phyloP scores from a whole-genome alignment of 1,140 invertebrate species.

The Caerostris extrusa region DNA sequence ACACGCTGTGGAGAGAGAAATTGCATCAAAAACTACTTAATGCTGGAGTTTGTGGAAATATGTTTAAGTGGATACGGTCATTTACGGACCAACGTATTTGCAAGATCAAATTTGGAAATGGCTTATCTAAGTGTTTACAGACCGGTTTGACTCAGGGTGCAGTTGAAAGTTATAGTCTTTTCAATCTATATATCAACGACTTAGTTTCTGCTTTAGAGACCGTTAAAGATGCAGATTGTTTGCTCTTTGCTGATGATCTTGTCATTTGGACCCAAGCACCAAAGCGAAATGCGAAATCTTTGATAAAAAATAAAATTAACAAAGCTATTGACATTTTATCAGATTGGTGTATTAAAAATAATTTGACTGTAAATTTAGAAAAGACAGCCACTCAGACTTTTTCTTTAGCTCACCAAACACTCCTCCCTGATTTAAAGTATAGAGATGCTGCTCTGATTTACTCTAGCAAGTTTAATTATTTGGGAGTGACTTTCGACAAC shows the following conservation, averaged over 20 bases:
- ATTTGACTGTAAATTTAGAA: no score
- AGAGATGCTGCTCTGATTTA: no score
- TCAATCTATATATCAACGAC: constrained; percentile 57
- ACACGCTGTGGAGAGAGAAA: background rate
- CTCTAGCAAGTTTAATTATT: no score
- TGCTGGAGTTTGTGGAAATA: background rate
- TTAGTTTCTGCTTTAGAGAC: background rate
- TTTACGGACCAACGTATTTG: constrained; percentile 12
- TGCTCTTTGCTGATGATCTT: constrained; percentile 40
- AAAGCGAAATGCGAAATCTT: background rate
- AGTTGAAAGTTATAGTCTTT: constrained; percentile 21
- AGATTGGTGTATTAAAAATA: no score
- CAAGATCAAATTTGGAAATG: constrained; percentile 10
- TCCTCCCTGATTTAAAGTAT: no score
- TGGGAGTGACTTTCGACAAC: no score
- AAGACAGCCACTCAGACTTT: no score
- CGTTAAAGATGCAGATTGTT: background rate
- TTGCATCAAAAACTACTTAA: constrained; percentile 1
- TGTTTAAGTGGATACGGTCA: constrained; percentile 9
- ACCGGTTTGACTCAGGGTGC: constrained; percentile 18
- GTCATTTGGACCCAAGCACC: background rate
- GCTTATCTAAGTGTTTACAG: background rate
- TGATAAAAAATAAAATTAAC: background rate
- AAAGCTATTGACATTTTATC: no score
- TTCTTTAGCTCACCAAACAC: no score